A percentile compares a stretch with the other conserved stretches of the same genome.
These are phyloP conservation scores for Picathartes gymnocephalus DNA, from an alignment of 2,113 vertebrate species.

Conservation along the genomic window DNA sequence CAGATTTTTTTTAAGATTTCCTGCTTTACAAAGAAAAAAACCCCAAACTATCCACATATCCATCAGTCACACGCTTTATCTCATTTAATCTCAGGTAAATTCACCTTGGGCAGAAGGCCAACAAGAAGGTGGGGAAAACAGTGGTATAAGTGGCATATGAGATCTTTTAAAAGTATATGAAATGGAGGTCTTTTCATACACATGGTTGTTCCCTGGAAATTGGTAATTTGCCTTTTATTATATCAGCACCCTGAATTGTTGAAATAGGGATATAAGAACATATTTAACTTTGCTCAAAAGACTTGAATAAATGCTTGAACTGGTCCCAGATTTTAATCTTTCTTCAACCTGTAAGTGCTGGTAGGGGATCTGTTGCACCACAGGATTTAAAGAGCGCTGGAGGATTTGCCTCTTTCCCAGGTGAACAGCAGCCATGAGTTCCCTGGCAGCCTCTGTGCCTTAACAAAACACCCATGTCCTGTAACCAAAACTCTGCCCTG, in stretches of 20 bases:
- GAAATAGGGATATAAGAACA: neutral
- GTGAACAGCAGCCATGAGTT: accelerated
- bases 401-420: neutral
- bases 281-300: neutral
- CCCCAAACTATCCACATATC: neutral
- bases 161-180: neutral
- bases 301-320: neutral
- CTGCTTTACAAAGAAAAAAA: neutral
- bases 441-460: neutral
- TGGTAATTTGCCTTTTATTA: neutral
- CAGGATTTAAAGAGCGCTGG: neutral
- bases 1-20: neutral
- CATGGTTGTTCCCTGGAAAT: neutral
- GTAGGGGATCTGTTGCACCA: neutral
- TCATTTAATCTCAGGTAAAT: neutral
- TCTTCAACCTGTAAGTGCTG: neutral
- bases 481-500: neutral
- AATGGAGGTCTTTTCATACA: neutral
- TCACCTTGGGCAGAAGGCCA: neutral
- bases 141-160: neutral
- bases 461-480: neutral
- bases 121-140: neutral
- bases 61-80: neutral
- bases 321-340: neutral
- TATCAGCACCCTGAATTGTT: neutral